Base-by-base conservation (phyloP, 1,140 invertebrate genomes). In the Campoletis sonorensis region DNA sequence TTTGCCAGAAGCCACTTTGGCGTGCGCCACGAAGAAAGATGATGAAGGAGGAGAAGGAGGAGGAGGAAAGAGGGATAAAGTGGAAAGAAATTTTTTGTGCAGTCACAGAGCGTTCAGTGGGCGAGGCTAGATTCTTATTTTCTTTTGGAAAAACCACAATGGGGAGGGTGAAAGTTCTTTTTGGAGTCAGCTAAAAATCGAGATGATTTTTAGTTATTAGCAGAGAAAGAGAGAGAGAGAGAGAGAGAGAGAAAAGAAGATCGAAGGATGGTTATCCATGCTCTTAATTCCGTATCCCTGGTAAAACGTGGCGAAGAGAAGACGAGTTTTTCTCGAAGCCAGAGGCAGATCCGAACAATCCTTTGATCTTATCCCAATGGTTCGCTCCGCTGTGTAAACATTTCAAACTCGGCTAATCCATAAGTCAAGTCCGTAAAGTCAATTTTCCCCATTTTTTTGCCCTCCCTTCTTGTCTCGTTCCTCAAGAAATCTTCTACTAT, bases 401-500 rank as follows among this genome's bases (percentile, higher is more conserved):
- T 86, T 86, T 84, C 80, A 81, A 86, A 83, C 82, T 83, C 61
- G 81, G 83, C 82, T 86, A 86, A 88, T 87, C 87, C 85, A 49
- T 80, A 82, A 85, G 84, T 84, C 85, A 86, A 86, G 73, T 77
- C 73, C 71, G 21, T 72, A 83, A 84, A 84, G 81, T 84, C 81
- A 86, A 84, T 85, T 68, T 68, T 18, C 70, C 51, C 40, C 70
- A 26, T 79, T 79, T 45, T 40, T 72, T 79, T 1, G 26, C 16
- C 8, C 40, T 13, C 13, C 40, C 40, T 13, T 45, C 8, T 13
- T 3, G 15, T 70, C 70, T 79, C 78, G 54, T 82, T 76, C 61
- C 80, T 81, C 85, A 83, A 83, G 79, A 33, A 27, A 37, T n/a
- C 30, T 37, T 0, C 8, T 51, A 58, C 73, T 61, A 40, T 58